Base-by-base conservation (phyloP, 2,113 vertebrate genomes). In the Picathartes gymnocephalus region DNA sequence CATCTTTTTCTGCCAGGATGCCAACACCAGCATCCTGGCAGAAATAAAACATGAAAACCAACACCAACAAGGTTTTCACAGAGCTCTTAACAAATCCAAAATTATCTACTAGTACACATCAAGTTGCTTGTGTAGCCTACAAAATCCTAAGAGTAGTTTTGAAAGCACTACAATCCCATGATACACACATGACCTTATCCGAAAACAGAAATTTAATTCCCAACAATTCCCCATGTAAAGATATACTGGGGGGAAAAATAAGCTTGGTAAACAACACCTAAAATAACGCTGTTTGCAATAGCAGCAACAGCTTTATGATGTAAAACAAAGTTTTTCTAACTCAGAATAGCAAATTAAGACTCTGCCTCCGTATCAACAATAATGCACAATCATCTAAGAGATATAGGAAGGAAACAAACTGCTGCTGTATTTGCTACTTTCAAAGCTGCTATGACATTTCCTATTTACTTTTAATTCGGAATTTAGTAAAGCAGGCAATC, bases 21-120 rank as follows among this genome's bases (percentile, higher is more conserved):
- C 24, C 48, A 47, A 30, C 8, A 40, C 2, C 20, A 54, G 40
- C 50, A 47, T 1, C 0, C 18, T 22, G 23, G 37, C n/a, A n/a
- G 7, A 30, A 35, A 73, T 31, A 57, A 58, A n/a, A 56, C 0
- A 2, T 22, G 24, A 76, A 88, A 88, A 45, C 11, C 1, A 4
- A 19, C 31, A 88, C 17, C 4, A 19, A 4, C 23, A 31, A 39
- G 3, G 15, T 48, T 70, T 78, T 28, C 24, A 54, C 0, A 65
- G 14, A 60, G 25, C 8, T 80, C 79, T 70, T 54, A 60, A 72
- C 9, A 85, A 53, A 60, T 21, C 12, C 5, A 39, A 33, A 80
- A 48, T 2, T 0, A 39, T 35, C 44, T 48, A 4, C 11, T 70
- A 74, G 56, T 24, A 65, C 17, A n/a, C 11, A 51, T 22, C 10